Evolutionary conservation across 2,888 invertebrate species (phyloP), one percentile per base, ranked within the genome.

Genomic region (Helicoverpa assulta): DNA sequence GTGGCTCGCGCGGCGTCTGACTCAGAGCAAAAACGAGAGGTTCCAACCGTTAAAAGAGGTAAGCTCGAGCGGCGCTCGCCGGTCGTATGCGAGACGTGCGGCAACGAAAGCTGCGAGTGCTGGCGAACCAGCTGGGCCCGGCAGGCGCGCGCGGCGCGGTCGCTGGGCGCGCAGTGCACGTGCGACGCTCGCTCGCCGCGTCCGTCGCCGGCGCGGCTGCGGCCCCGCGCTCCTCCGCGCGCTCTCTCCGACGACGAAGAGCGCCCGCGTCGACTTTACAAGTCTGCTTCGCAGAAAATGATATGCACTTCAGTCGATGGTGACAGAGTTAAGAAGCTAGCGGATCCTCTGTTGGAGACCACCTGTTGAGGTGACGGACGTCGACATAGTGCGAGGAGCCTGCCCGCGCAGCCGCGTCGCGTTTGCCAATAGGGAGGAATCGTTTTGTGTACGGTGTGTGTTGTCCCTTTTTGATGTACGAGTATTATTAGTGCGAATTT

Each of bases 401-500:
- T 62, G 37, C 29, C 43, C 21, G 53, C 60, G 50, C 56, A 56
- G 51, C 51, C 55, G 58, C 19, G 55, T 54, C 43, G 56, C 65
- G 60, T 64, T 70, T 40, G 59, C 62, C 67, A 76, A 54, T 57
- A 63, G 59, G 64, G 59, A 71, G 76, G 65, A 73, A 73, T 79
- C 80, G 83, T 76, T 77, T 79, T 77, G 80, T 86, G 84, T 85
- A 81, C 81, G 85, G 76, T 87, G 85, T 83, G 86, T 81, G 86
- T 83, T 83, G 80, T 82, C 83, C 83, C 83, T 79, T 87, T 83
- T 89, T 85, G 86, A 86, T 88, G 90, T 91, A 90, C 85, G 94
- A 95, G 94, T 95, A 95, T 95, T 94, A 93, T 91, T 94, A 95
- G 93, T 91, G 91, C 91, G 93, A 93, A 93, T 93, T 95, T 95